Evolutionary conservation across 2,888 invertebrate species (phyloP), one percentile per base, ranked within the genome.

Genomic region (Cephus rjabovi): DNA sequence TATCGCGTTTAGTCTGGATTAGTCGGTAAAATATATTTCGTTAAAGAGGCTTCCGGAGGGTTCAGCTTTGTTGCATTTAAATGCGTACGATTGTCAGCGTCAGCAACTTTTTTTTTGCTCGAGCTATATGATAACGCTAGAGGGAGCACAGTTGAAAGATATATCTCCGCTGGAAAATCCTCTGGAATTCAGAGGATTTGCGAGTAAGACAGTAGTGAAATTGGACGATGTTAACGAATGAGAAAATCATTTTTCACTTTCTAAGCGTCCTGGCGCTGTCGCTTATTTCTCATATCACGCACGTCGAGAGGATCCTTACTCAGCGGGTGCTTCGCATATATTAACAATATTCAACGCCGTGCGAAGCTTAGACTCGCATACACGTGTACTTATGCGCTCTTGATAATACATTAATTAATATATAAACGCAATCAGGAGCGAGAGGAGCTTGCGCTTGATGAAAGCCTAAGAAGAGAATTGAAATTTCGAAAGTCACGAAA

Each of bases 1-100:
- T 84, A 79, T 83, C 81, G 80, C 77, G 79, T 84, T 79, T 80
- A 76, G 75, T 74, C 34, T 79, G 83, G 84, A 86, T 85, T 86
- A 87, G 77, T 73, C 74, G 56, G 75, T 77, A 79, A 85, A 86
- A 84, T 84, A 80, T 85, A 86, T 86, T 86, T 83, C 81, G 81
- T 81, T 83, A 81, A 76, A 73, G 76, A 76, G 78, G 79, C 79
- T 78, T 12, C 12, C 76, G 80, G 79, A 80, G 79, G 77, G 80
- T 83, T 83, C 78, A 82, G 76, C 69, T 75, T 40, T 76, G 78
- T 80, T 79, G 80, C 74, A 74, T 70, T 69, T 75, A 34, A 30
- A 70, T 31, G 31, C 74, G 35, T 73, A 73, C 73, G 23, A 75
- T n/a, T 68, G 75, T 35, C 73, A 30, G 12, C n/a, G 15, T 33